Percentiles rank a stretch among this genome's conserved stretches.
Evolutionary conservation across 2,113 vertebrate species (phyloP).

Genomic region (Vidua macroura): DNA sequence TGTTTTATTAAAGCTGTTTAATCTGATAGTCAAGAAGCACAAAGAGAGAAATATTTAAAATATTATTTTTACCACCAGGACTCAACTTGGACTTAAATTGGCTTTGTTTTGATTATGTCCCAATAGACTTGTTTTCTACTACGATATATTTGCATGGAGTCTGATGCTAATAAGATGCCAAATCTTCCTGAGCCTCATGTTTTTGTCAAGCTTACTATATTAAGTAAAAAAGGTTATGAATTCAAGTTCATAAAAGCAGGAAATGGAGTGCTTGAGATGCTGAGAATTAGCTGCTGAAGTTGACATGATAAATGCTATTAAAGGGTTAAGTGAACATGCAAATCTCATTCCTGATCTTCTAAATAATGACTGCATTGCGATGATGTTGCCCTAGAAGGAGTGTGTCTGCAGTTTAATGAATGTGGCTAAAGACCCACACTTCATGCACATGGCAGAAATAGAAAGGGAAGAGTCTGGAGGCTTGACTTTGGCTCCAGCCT

Average conservation of each 20-base stretch:
- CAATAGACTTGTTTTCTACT: background rate
- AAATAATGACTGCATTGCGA: background rate
- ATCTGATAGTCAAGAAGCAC: background rate
- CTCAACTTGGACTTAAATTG: background rate
- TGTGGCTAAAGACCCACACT: background rate
- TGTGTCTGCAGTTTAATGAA: background rate
- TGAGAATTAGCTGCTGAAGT: background rate
- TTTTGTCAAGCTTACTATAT: background rate
- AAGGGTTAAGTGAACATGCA: background rate
- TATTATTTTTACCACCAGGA: background rate
- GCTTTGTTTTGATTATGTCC: background rate
- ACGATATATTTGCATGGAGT: background rate
- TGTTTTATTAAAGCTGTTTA: background rate
- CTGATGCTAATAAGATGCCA: background rate
- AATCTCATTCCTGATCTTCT: background rate
- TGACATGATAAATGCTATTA: background rate
- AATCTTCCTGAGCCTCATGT: background rate
- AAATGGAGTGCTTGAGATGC: background rate
- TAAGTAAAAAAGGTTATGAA: background rate
- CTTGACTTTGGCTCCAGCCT: background rate
- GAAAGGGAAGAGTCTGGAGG: background rate
- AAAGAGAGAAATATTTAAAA: background rate
- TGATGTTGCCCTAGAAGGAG: background rate
- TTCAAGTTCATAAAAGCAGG: background rate
- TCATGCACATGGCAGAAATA: background rate